Evolutionary conservation across 2,888 invertebrate species (phyloP), one percentile per base, ranked within the genome.

Genomic region (Drosophila multiciliata): DNA sequence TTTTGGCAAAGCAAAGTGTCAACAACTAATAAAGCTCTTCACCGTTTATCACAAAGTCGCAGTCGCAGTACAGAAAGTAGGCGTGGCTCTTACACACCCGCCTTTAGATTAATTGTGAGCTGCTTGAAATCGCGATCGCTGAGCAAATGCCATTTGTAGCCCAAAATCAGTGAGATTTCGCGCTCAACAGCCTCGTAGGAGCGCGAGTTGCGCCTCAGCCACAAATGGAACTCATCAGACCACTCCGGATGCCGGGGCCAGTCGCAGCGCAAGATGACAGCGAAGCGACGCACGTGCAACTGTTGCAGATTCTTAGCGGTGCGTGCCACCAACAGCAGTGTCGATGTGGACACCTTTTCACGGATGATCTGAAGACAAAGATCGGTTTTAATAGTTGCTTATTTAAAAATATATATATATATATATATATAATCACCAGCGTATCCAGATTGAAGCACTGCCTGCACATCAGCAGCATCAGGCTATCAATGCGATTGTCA

Each of bases 311-410:
- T 95, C 83, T 94, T 95, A 0, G 95, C 95, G 2, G 95, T 95
- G 54, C 94, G 94, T 0, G 96, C 96, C 50, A 97, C 93, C 17
- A 97, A 93, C 49, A 97, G 92, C 20, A 97, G 94, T 0, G 97
- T 97, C 0, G 96, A 94, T 2, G 97, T 96, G 6, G 97, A 97
- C 66, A 97, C 94, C 84, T 96, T 94, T 91, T 97, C 97, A 9
- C 96, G 95, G 33, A 97, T 94, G 80, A 96, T 93, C 96, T 96
- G 87, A 0, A 11, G 11, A 26, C 6, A 12, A 6, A 32, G 7
- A 35, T 35, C 23, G 8, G 9, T 15, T 0, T 52, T 20, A 20
- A 20, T 15, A 15, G 1, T 17, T 17, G 15, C 1, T 4, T 26
- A 26, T 26, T 26, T 26, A 9, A 11, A 4, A 17, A 17, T n/a